Base-by-base conservation (phyloP, 2,888 invertebrate species). In the Liposcelis brunnea region DNA sequence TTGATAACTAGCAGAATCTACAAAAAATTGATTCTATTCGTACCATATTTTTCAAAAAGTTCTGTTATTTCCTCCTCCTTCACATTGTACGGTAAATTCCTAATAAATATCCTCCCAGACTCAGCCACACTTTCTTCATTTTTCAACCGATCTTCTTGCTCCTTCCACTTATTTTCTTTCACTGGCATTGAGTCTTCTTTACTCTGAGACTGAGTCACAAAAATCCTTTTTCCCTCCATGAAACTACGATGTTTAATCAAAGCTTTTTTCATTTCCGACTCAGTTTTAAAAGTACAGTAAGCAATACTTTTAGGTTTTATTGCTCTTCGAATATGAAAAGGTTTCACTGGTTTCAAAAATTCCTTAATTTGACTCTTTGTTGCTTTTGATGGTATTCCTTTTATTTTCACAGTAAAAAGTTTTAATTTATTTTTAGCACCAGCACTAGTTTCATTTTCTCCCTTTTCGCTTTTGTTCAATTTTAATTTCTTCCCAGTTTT, bases 101-200 rank as follows among this genome's bases (percentile, higher is more conserved):
- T 72, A 1, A 94, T 70, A 68, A 90, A 97, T 55, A 97, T 80
- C 53, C 83, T 74, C 2, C 97, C 97, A 51, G 93, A 90, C 59
- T 89, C 89, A 1, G 79, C 83, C 49, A 89, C 80, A 51, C 71
- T 73, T 60, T 89, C 89, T 61, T 81, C 84, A 56, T 73, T 72
- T 54, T 74, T 71, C 2, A 80, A 53, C 10, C 66, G 63, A 33
- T 76, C 73, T 58, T 75, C 71, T 57, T 80, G 77, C 14, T 66
- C 65, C 49, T 67, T 66, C 77, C 79, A 80, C 53, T 70, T 73
- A 1, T 60, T 53, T 49, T 66, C 64, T 26, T 58, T 57, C 11
- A 35, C 57, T 52, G 8, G 54, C 53, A 35, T 50, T 14, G 11
- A 4, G 6, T 47, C 47, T 42, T 47, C 36, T 35, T 47, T 42